Percentiles rank a stretch among this genome's conserved stretches.
Evolutionary conservation across 2,113 vertebrate genomes (phyloP).

Genomic region (Calidris pygmaea): DNA sequence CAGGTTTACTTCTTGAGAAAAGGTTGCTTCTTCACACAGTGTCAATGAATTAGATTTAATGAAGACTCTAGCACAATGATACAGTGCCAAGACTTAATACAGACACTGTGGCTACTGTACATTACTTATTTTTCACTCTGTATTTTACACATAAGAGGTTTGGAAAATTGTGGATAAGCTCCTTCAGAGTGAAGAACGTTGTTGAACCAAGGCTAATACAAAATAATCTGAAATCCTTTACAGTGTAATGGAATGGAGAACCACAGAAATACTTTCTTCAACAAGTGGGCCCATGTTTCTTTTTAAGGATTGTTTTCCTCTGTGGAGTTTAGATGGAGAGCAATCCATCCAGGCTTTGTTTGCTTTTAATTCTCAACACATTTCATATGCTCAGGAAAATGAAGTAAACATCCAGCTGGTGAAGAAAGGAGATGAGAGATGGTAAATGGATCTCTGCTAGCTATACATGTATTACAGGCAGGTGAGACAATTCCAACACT

Average conservation of each 20-base stretch:
- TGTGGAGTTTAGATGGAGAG: neutral
- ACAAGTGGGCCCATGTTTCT: neutral
- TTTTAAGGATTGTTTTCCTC: neutral
- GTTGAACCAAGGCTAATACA: neutral
- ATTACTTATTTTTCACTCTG: slow-evolving; percentile 23
- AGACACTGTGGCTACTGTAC: neutral
- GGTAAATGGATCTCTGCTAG: neutral
- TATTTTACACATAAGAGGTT: neutral
- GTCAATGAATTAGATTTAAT: slow-evolving; percentile 41
- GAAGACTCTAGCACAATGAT: neutral
- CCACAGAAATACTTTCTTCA: neutral
- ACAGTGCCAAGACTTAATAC: neutral
- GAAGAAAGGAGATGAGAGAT: neutral
- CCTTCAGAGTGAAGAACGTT: neutral
- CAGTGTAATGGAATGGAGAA: neutral
- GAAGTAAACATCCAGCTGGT: neutral
- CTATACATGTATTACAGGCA: neutral
- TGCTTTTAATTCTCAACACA: neutral
- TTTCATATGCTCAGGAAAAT: neutral
- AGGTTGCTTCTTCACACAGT: neutral
- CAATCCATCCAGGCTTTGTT: neutral
- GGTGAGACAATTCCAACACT: neutral
- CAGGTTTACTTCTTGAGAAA: neutral
- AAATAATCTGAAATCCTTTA: slow-evolving; percentile 20
- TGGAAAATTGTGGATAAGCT: neutral